phyloP scores from a whole-genome alignment of 2,888 invertebrate species.

The Zaprionus obscuricornis region DNA sequence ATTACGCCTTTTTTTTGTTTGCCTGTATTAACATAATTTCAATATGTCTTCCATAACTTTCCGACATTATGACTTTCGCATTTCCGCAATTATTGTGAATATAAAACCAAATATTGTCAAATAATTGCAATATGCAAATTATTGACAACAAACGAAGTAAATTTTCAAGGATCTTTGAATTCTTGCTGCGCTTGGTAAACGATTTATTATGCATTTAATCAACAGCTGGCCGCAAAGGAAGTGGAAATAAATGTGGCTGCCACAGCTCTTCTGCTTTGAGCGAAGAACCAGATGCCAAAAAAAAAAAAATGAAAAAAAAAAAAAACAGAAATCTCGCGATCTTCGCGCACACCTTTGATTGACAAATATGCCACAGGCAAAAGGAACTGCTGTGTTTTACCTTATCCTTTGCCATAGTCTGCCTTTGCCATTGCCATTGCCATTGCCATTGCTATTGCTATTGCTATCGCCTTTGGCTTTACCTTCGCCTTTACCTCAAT shows the following conservation, averaged over 20 bases:
- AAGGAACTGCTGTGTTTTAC: conserved; percentile 15
- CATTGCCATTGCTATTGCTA: background rate
- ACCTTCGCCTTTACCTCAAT: conserved; percentile 6
- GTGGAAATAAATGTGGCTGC: background rate
- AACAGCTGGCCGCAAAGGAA: conserved; percentile 72
- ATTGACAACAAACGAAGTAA: conserved; percentile 3
- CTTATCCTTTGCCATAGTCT: too few species aligned
- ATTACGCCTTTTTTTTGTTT: too few species aligned
- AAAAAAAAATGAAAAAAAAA: too few species aligned
- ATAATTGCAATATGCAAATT: conserved; percentile 35
- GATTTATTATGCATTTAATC: conserved; percentile 67
- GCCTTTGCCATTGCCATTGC: conserved; percentile 1
- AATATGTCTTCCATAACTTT: too few species aligned
- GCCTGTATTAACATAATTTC: too few species aligned
- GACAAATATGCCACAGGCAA: conserved; percentile 56
- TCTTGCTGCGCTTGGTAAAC: conserved; percentile 1
- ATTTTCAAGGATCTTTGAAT: background rate
- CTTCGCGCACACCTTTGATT: conserved; percentile 60
- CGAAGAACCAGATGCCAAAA: conserved; percentile 48
- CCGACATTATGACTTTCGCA: too few species aligned
- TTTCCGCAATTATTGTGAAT: too few species aligned
- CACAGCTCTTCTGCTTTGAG: conserved; percentile 14
- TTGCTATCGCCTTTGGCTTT: conserved; percentile 1
- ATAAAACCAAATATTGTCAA: too few species aligned
- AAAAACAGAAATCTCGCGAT: too few species aligned